Percentiles rank a stretch among this genome's conserved stretches.
Conservation (phyloP, 2,113 vertebrate genomes). For the Edolisoma coerulescens region DNA sequence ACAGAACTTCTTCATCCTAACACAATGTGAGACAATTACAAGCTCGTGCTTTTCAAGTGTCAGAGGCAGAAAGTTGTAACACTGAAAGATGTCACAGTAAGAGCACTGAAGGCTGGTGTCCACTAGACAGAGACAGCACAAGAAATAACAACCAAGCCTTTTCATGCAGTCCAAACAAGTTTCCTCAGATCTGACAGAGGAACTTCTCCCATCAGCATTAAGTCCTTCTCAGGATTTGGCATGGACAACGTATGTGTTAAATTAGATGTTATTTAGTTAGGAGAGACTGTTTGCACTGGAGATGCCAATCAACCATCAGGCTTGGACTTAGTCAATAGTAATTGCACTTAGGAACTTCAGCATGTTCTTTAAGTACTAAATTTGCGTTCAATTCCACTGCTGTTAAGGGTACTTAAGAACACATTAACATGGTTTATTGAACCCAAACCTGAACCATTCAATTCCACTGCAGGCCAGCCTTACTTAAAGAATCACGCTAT, state of each 20-base stretch:
- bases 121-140: neutral
- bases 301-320: neutral
- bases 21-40: neutral
- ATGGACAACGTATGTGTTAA: neutral
- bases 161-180: neutral
- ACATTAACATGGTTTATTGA: neutral
- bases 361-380: neutral
- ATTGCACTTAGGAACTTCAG: neutral
- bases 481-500: neutral
- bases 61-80: neutral
- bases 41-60: neutral
- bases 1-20: neutral
- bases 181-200: neutral
- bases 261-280: neutral
- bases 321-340: neutral
- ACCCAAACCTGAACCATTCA: neutral
- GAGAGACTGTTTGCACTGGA: neutral
- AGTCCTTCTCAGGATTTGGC: neutral
- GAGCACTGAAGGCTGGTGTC: neutral
- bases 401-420: neutral
- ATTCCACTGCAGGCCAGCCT: neutral
- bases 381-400: neutral
- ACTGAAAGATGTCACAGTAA: neutral
- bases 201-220: neutral
- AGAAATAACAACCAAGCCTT: neutral